Conservation (phyloP, 1,140 invertebrate genomes). For the Neodiprion fabricii region DNA sequence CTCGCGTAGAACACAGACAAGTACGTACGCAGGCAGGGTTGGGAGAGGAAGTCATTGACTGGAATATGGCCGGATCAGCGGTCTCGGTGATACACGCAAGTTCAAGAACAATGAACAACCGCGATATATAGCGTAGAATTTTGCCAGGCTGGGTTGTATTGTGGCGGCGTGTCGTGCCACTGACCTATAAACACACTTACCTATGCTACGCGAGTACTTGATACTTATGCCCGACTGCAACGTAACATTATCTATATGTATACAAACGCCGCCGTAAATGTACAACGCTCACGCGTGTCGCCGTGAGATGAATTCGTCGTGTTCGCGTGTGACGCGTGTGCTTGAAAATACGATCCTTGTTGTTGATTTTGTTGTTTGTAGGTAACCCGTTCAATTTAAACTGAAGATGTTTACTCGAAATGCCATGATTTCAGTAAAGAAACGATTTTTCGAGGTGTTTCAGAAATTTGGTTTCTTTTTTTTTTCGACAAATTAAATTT, state of each 20-base stretch:
- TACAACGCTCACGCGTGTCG: too few species aligned
- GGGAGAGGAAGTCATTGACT: conserved; percentile 4
- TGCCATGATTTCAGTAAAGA: too few species aligned
- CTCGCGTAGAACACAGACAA: too few species aligned
- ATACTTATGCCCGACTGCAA: not conserved
- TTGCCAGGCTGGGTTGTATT: conserved; percentile 39
- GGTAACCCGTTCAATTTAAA: too few species aligned
- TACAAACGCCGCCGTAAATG: not conserved
- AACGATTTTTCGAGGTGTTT: too few species aligned
- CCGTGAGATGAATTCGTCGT: too few species aligned
- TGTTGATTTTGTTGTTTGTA: too few species aligned
- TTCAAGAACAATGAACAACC: conserved; percentile 57
- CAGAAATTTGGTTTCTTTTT: too few species aligned
- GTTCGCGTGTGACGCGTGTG: too few species aligned
- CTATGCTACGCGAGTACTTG: conserved; percentile 45
- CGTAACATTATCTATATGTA: not conserved
- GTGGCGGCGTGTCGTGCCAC: conserved; percentile 48
- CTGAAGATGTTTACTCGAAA: too few species aligned
- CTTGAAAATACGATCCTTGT: too few species aligned
- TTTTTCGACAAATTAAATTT: too few species aligned
- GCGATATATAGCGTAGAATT: conserved; percentile 54
- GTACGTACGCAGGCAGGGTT: not conserved
- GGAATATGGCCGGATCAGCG: conserved; percentile 4
- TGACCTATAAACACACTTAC: conserved; percentile 60
- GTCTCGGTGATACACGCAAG: conserved; percentile 41